phyloP scores from a whole-genome alignment of 1,140 invertebrate species.

The Cydia strobilella region DNA sequence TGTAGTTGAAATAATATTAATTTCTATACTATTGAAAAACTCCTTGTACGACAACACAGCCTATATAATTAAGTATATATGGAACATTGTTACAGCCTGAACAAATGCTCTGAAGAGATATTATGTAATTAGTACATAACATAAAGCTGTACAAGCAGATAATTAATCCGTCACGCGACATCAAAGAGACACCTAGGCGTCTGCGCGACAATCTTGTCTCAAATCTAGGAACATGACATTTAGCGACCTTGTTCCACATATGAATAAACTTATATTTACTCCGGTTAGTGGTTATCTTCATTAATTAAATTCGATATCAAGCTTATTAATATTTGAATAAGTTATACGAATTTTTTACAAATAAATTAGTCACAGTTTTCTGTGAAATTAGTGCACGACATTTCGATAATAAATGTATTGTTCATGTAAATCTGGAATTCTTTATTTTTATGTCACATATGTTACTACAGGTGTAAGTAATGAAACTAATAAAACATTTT shows the following conservation, averaged over 20 bases:
- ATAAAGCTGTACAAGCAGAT: slow-evolving; percentile 17
- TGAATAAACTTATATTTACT: neutral
- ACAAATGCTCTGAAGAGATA: neutral
- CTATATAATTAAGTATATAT: neutral
- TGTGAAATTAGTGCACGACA: too few species aligned
- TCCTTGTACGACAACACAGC: neutral
- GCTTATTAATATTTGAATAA: neutral
- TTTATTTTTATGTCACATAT: too few species aligned
- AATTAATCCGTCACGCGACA: slow-evolving; percentile 26
- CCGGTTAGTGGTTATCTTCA: neutral
- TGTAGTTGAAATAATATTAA: too few species aligned
- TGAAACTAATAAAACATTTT: too few species aligned
- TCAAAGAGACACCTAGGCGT: slow-evolving; percentile 27
- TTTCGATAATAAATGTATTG: too few species aligned
- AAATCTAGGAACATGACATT: slow-evolving; percentile 23
- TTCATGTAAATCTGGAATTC: too few species aligned
- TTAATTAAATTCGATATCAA: neutral
- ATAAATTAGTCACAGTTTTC: too few species aligned
- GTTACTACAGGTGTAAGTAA: too few species aligned
- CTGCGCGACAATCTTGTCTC: slow-evolving; percentile 19
- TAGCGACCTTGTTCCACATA: slow-evolving; percentile 22
- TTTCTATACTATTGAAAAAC: neutral
- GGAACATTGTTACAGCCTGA: neutral
- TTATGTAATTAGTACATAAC: slow-evolving; percentile 21
- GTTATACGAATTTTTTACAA: too few species aligned